Evolutionary conservation across 92 coral and sea anemone genomes (phyloP).

Genomic region (Porites lobata): DNA sequence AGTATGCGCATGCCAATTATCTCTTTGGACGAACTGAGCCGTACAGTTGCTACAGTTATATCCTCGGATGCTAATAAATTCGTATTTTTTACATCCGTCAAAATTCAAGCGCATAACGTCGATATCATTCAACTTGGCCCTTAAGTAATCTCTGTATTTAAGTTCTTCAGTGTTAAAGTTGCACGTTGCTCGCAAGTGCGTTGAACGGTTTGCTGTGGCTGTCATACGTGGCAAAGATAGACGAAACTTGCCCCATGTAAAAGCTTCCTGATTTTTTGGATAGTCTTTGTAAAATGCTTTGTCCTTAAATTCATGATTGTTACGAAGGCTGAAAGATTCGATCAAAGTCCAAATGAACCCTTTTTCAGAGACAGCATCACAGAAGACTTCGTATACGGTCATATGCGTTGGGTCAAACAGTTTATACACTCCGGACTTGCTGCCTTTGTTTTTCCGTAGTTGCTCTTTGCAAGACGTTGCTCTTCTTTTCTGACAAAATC

Average conservation of each 20-base stretch:
- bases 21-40: slow-evolving; percentile 19
- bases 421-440: slow-evolving; percentile 19
- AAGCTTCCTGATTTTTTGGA: slow-evolving; percentile 25
- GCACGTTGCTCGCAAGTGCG: slow-evolving; percentile 66
- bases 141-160: slow-evolving; percentile 45
- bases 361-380: too few relatives aligned
- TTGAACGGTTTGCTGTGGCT: slow-evolving; percentile 18
- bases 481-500: too few relatives aligned
- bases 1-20: not conserved
- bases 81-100: slow-evolving; percentile 28
- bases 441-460: not conserved
- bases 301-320: slow-evolving; percentile 1
- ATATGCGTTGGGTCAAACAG: slow-evolving; percentile 9
- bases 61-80: slow-evolving; percentile 57
- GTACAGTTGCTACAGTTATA: slow-evolving; percentile 44
- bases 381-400: not conserved
- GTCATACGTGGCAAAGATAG: slow-evolving; percentile 40
- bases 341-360: too few relatives aligned
- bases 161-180: slow-evolving; percentile 56
- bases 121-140: slow-evolving; percentile 33
- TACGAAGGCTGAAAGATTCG: not conserved
- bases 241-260: slow-evolving; percentile 57
- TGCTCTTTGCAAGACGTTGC: too few relatives aligned
- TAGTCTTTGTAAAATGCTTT: slow-evolving; percentile 30
- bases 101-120: slow-evolving; percentile 13